These are phyloP conservation scores for Noctua janthina DNA, from an alignment of 2,888 invertebrate species.

Conservation along the genomic window DNA sequence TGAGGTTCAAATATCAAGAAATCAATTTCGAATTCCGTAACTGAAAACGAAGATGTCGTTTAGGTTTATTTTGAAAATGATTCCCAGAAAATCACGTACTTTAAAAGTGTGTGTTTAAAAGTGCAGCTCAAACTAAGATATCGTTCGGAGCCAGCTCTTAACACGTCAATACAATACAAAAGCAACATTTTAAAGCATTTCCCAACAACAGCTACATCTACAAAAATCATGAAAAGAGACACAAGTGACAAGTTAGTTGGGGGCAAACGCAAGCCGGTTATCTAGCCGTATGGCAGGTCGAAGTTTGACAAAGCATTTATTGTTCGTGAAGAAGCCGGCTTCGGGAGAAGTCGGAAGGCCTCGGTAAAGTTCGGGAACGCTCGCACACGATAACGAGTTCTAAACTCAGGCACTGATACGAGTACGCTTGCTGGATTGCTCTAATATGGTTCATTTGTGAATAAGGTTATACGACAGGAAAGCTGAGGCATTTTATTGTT, in stretches of 20 bases:
- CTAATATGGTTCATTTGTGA: slow-evolving; percentile 58
- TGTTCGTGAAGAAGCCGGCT: slow-evolving; percentile 80
- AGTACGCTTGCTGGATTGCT: slow-evolving; percentile 60
- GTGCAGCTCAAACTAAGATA: background rate
- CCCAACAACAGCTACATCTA: slow-evolving; percentile 31
- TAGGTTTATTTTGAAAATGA: background rate
- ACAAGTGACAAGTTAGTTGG: slow-evolving; percentile 70
- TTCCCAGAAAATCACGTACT: background rate
- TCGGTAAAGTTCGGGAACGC: slow-evolving; percentile 67
- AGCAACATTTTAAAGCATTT: slow-evolving; percentile 31
- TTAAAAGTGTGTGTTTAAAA: background rate
- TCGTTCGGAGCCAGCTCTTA: background rate
- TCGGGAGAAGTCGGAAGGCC: slow-evolving; percentile 62
- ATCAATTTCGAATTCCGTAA: background rate
- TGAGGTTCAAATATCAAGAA: background rate
- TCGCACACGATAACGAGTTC: slow-evolving; percentile 84
- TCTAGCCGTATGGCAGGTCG: slow-evolving; percentile 71
- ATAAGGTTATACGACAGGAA: background rate
- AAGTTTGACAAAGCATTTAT: slow-evolving; percentile 88
- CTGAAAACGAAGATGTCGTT: background rate
- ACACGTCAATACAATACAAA: background rate
- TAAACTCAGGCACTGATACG: slow-evolving; percentile 72
- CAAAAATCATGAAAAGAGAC: slow-evolving; percentile 69
- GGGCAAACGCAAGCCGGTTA: slow-evolving; percentile 84
- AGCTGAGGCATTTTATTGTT: background rate